Evolutionary conservation across 2,888 invertebrate species (phyloP), one percentile per base, ranked within the genome.

Genomic region (Scaptomyza parva): DNA sequence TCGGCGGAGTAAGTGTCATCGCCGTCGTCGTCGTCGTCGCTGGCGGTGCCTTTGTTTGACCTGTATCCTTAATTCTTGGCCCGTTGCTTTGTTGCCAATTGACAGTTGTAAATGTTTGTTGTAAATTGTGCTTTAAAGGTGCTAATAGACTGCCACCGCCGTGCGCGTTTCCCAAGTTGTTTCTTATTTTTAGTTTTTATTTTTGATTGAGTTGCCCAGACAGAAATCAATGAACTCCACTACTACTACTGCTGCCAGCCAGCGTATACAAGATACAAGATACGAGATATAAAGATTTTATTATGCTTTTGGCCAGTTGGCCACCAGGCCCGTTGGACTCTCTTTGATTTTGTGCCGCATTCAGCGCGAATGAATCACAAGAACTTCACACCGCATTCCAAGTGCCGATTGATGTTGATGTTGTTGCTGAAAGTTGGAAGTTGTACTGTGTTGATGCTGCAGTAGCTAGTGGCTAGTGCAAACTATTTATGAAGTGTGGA

Each of bases 81-180:
- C 65, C 51, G 60, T 40, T 68, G 70, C 83, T 85, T 83, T 88
- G 88, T 89, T 89, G 86, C 82, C 83, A 80, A 85, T 89, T 89
- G 89, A 89, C 89, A 86, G 89, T 88, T 88, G 88, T 88, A 89
- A 89, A 88, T 88, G 81, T 79, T 83, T 86, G 82, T 76, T 87
- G 82, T 82, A 86, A 84, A 84, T 71, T 89, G 89, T 86, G 87
- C 88, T 84, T 80, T 85, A 82, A 58, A 88, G 88, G 88, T 88
- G 88, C 89, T 89, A 88, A 88, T 88, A 88, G 88, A 88, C 67
- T 88, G 88, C 88, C 85, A 88, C 83, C 87, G 83, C 70, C 70
- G 79, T 85, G 87, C 85, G 87, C 85, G 87, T 85, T 81, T 85
- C 67, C 69, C 78, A 86, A 82, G 59, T 58, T 54, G 62, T 76